A percentile compares a stretch with the other conserved stretches of the same genome.
Evolutionary conservation across 2,797 vertebrate genomes (phyloP).

Genomic region (Melanotaenia pygmaea): DNA sequence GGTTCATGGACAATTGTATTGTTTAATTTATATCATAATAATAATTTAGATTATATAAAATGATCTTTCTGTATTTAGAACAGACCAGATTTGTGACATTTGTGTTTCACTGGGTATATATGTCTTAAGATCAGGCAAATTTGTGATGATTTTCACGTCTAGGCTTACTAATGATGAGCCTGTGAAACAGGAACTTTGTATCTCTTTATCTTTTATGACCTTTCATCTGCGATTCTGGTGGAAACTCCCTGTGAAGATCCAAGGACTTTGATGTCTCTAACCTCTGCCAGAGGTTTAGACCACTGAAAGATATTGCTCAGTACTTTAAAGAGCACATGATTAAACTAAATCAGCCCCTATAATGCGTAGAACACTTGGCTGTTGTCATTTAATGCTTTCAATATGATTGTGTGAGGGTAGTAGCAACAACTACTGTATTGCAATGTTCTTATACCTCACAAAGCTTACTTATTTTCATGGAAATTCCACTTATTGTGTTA

Average conservation of each 20-base stretch:
- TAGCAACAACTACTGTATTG: background rate
- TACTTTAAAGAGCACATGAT: background rate
- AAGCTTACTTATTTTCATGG: background rate
- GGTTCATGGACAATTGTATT: background rate
- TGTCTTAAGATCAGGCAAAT: background rate
- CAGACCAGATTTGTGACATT: background rate
- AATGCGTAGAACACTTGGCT: background rate
- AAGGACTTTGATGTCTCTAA: slow-evolving; percentile 31
- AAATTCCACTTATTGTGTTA: background rate
- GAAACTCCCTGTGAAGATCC: slow-evolving; percentile 45
- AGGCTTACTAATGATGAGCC: slow-evolving; percentile 21
- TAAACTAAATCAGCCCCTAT: slow-evolving; percentile 7
- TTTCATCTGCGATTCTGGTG: slow-evolving; percentile 45
- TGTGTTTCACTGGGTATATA: background rate
- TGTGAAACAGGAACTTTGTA: slow-evolving; percentile 41
- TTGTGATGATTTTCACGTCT: background rate
- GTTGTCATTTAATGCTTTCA: background rate
- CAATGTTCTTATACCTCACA: background rate
- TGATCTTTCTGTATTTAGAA: background rate
- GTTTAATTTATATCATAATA: background rate
- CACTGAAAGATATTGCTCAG: slow-evolving; percentile 24
- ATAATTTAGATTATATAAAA: slow-evolving; percentile 2
- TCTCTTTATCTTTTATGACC: slow-evolving; percentile 64
- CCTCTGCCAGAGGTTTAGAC: slow-evolving; percentile 19
- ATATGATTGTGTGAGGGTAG: background rate